These are phyloP conservation scores for Melolontha melolontha DNA, from an alignment of 2,888 invertebrate species.

Conservation along the genomic window DNA sequence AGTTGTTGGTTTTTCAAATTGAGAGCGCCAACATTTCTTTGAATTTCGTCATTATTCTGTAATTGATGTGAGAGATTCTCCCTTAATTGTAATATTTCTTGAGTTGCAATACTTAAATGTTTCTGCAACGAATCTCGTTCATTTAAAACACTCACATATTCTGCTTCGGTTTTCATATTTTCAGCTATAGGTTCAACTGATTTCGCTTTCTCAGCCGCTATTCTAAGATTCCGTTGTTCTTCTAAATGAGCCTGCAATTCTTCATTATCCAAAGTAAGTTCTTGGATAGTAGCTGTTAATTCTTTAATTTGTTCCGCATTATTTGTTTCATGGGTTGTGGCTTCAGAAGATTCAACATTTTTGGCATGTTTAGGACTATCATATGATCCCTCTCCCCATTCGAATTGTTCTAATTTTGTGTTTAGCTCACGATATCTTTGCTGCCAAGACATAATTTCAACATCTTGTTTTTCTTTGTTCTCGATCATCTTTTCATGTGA, in stretches of 20 bases:
- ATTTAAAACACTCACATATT: slow-evolving; percentile 50
- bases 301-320: slow-evolving; percentile 63
- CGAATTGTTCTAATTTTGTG: slow-evolving; percentile 72
- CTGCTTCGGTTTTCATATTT: slow-evolving; percentile 54
- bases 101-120: slow-evolving; percentile 32
- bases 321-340: slow-evolving; percentile 25
- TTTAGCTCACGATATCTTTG: slow-evolving; percentile 78
- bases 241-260: slow-evolving; percentile 71
- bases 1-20: slow-evolving; percentile 29
- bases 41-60: background rate
- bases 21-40: background rate
- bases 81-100: slow-evolving; percentile 44
- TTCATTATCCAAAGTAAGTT: slow-evolving; percentile 73
- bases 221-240: slow-evolving; percentile 65
- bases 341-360: slow-evolving; percentile 26
- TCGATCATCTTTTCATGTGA: slow-evolving; percentile 84
- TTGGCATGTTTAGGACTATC: slow-evolving; percentile 43
- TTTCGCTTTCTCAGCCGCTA: slow-evolving; percentile 58
- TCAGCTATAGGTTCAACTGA: slow-evolving; percentile 51
- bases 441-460: slow-evolving; percentile 79
- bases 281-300: slow-evolving; percentile 69
- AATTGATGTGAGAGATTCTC: slow-evolving; percentile 52
- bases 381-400: slow-evolving; percentile 69
- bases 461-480: slow-evolving; percentile 84
- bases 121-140: slow-evolving; percentile 48